Conservation (phyloP, 1,140 invertebrate species). For the Steinernema feltiae region DNA sequence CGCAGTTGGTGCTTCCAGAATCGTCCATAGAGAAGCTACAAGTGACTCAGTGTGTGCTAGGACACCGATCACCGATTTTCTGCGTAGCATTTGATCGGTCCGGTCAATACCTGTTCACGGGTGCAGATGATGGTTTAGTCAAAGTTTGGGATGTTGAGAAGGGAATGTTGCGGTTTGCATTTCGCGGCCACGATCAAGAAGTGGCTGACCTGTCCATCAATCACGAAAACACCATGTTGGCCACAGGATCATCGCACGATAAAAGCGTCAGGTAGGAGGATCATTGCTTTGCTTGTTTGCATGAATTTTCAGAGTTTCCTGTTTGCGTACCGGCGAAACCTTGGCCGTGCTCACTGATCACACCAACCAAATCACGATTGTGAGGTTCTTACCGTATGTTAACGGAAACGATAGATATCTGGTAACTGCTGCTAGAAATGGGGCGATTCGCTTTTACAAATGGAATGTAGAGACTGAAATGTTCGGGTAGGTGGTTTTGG, state of each 20-base stretch:
- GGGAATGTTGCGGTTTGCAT: slow-evolving; percentile 78
- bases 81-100: slow-evolving; percentile 88
- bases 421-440: slow-evolving; percentile 87
- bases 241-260: slow-evolving; percentile 71
- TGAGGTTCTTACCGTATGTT: slow-evolving; percentile 78
- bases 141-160: slow-evolving; percentile 90
- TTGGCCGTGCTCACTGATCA: slow-evolving; percentile 73
- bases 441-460: slow-evolving; percentile 89
- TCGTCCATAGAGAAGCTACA: not conserved
- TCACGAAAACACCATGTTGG: slow-evolving; percentile 81
- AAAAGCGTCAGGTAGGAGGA: slow-evolving; percentile 66
- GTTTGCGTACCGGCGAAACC: slow-evolving; percentile 67
- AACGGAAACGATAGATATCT: slow-evolving; percentile 73
- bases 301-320: slow-evolving; percentile 69
- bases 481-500: slow-evolving; percentile 61
- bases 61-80: slow-evolving; percentile 90
- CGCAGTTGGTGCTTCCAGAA: slow-evolving; percentile 63
- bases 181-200: slow-evolving; percentile 85
- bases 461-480: slow-evolving; percentile 59
- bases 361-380: slow-evolving; percentile 76
- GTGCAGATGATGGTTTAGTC: slow-evolving; percentile 89
- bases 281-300: not conserved
- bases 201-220: slow-evolving; percentile 92
- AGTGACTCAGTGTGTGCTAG: slow-evolving; percentile 69
- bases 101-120: slow-evolving; percentile 87